Evolutionary conservation across 2,113 vertebrate species (phyloP).

Genomic region (Upupa epops): DNA sequence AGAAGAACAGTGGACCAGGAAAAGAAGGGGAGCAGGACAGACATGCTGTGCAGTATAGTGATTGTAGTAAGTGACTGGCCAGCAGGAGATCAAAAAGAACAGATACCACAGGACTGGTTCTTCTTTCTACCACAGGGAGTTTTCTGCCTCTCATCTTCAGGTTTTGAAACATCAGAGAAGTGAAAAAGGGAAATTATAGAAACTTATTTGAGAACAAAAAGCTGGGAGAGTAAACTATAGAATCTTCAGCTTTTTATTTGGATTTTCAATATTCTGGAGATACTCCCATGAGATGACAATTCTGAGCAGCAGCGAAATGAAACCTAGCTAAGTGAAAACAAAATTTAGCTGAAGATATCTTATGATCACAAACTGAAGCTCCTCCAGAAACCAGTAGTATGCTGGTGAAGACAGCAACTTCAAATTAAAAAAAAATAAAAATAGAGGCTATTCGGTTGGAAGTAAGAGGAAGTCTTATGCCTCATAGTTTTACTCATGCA

Average conservation of each 20-base stretch:
- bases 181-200: not conserved
- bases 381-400: not conserved
- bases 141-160: not conserved
- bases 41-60: rapidly evolving
- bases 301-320: not conserved
- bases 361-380: not conserved
- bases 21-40: not conserved
- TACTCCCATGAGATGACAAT: not conserved
- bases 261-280: not conserved
- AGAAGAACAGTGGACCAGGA: not conserved
- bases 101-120: not conserved
- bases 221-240: not conserved
- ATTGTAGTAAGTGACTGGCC: not conserved
- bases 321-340: not conserved
- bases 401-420: not conserved
- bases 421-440: not conserved
- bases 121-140: not conserved
- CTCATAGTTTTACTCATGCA: not conserved
- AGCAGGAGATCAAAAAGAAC: not conserved
- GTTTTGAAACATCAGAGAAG: not conserved
- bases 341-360: not conserved
- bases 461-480: not conserved
- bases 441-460: not conserved
- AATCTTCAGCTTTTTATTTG: not conserved
- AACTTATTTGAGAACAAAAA: not conserved